Base-by-base conservation (phyloP, 2,888 invertebrate genomes). In the Helicoverpa assulta region DNA sequence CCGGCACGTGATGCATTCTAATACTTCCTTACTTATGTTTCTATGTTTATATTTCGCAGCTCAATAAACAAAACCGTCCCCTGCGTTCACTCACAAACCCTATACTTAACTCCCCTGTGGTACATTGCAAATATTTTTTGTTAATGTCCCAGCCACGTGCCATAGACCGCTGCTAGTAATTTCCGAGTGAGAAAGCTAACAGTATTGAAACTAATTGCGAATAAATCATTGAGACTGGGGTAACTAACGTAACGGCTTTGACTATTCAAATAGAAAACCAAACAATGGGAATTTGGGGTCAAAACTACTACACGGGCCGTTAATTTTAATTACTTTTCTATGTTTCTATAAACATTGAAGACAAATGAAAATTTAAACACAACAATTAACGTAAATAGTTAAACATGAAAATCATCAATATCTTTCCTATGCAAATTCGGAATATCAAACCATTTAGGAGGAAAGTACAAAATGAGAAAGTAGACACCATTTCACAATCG, bases 1-100 rank as follows among this genome's bases (percentile, higher is more conserved):
- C 81, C 75, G 83, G 68, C 84, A 78, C 84, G 82, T 78, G 78
- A 75, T 79, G 78, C 83, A 83, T 84, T 70, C 79, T 84, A 85
- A 85, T 85, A 78, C 85, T 77, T 85, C 82, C 74, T 70, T 66
- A 73, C 80, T 83, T 80, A 76, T 84, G 85, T 88, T 83, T 83
- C 86, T 61, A 88, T 90, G 87, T 91, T 90, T 91, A 89, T 85
- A 91, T 91, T 90, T 88, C 82, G 83, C 86, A 86, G 83, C 78
- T 88, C 86, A 86, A 80, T 85, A 84, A 86, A 79, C 88, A 89
- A 78, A 80, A 70, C 53, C 47, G 55, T 69, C 67, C 53, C 59
- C 52, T 59, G 56, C 53, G 54, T 66, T 66, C 68, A 80, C 67
- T 71, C 50, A 58, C 47, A 56, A 59, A 69, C 76, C 68, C 73